Conservation (phyloP, 2,888 invertebrate species). For the Crepidodera aurea region DNA sequence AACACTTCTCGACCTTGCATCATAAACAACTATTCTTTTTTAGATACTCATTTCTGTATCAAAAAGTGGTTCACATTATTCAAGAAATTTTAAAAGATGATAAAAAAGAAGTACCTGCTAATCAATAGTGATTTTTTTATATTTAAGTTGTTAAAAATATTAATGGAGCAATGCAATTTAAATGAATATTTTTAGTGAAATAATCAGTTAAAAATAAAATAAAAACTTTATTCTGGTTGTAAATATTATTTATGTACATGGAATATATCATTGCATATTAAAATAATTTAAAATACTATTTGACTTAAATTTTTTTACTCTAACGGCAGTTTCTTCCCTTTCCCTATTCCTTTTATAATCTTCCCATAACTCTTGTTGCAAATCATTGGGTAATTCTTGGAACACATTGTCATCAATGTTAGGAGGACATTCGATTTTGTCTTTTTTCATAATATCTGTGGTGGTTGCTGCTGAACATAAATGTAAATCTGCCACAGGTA, state of each 20-base stretch:
- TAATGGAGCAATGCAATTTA: no score
- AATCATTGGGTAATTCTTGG: slow-evolving; percentile 73
- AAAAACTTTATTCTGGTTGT: not conserved
- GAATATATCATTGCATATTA: slow-evolving; percentile 7
- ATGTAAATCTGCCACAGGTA: slow-evolving; percentile 72
- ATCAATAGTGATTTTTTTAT: not conserved
- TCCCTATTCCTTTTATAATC: slow-evolving; percentile 65
- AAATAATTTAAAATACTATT: slow-evolving; percentile 76
- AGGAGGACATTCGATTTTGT: slow-evolving; percentile 65
- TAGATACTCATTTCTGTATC: slow-evolving; percentile 29
- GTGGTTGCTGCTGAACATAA: slow-evolving; percentile 56
- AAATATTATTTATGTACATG: not conserved
- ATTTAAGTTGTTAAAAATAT: no score
- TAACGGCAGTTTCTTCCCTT: slow-evolving; percentile 52
- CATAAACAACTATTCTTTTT: no score
- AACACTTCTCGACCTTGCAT: no score
- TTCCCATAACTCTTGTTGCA: slow-evolving; percentile 77
- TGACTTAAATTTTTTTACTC: slow-evolving; percentile 66
- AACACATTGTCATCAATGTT: slow-evolving; percentile 75
- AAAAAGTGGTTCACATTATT: slow-evolving; percentile 23
- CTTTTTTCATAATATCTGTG: not conserved
- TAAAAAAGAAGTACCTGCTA: not conserved
- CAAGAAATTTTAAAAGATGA: slow-evolving; percentile 15
- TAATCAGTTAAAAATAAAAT: not conserved
- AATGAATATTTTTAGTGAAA: no score